Conservation (phyloP, 1,140 invertebrate species). For the Bombus fervidus region DNA sequence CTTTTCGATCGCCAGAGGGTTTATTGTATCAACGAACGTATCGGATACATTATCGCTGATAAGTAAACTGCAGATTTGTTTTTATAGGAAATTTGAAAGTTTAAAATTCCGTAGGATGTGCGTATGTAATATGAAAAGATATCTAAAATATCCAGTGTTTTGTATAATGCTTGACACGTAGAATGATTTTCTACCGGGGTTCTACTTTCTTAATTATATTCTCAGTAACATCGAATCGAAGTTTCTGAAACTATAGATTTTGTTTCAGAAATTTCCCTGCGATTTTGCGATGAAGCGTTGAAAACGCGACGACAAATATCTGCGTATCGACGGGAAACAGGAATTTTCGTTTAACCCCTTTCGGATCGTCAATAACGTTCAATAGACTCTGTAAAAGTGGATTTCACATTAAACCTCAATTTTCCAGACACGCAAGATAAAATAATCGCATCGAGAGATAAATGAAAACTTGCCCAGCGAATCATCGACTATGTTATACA, state of each 20-base stretch:
- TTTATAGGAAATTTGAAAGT: no score
- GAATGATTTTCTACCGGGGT: no score
- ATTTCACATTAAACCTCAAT: not conserved
- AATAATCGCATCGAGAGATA: not conserved
- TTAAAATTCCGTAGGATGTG: no score
- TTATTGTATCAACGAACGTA: not conserved
- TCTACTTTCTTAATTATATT: no score
- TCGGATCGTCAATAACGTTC: not conserved
- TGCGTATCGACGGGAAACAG: not conserved
- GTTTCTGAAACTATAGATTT: not conserved
- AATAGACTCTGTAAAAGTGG: not conserved
- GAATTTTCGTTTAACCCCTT: conserved; percentile 4
- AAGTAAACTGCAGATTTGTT: no score
- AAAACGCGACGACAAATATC: not conserved
- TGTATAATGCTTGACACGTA: no score
- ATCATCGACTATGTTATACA: not conserved
- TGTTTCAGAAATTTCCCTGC: not conserved
- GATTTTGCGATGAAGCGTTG: not conserved
- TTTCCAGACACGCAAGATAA: not conserved
- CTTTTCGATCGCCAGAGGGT: not conserved
- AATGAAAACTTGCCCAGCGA: not conserved
- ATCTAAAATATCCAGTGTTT: no score
- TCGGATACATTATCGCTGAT: not conserved
- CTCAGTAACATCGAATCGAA: not conserved
- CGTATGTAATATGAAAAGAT: no score